Conservation (phyloP, 2,888 invertebrate genomes). For the Baronia brevicornis region DNA sequence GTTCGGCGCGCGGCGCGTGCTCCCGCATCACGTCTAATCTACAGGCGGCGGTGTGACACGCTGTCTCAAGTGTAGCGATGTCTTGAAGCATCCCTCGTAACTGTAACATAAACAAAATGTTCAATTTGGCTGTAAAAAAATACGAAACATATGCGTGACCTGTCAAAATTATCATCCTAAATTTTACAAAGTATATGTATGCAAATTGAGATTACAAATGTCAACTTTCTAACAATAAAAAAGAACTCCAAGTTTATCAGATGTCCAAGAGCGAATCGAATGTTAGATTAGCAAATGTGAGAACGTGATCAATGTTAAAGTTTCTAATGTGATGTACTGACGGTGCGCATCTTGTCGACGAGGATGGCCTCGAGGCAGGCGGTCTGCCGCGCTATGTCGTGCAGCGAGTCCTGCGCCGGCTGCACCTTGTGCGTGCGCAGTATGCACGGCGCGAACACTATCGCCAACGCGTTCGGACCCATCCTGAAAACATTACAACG, state of each 20-base stretch:
- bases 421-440: constrained; percentile 89
- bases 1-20: constrained; percentile 78
- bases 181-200: no score
- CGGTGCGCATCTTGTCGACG: constrained; percentile 83
- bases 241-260: no score
- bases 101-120: constrained; percentile 58
- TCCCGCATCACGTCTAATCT: no score
- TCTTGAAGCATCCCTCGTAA: constrained; percentile 90
- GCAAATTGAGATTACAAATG: no score
- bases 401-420: constrained; percentile 93
- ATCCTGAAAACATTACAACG: constrained; percentile 74
- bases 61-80: constrained; percentile 92
- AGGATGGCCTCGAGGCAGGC: constrained; percentile 94
- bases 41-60: constrained; percentile 88
- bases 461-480: constrained; percentile 93
- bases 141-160: no score
- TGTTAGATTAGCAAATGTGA: no score
- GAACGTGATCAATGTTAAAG: no score
- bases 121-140: not conserved
- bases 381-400: constrained; percentile 92
- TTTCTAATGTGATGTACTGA: constrained; percentile 24
- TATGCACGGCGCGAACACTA: constrained; percentile 96
- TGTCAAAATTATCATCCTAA: no score
- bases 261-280: no score
- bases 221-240: no score